Percentiles rank a stretch among this genome's conserved stretches.
phyloP scores from a whole-genome alignment of 2,797 vertebrate species.

The Aplochiton taeniatus region DNA sequence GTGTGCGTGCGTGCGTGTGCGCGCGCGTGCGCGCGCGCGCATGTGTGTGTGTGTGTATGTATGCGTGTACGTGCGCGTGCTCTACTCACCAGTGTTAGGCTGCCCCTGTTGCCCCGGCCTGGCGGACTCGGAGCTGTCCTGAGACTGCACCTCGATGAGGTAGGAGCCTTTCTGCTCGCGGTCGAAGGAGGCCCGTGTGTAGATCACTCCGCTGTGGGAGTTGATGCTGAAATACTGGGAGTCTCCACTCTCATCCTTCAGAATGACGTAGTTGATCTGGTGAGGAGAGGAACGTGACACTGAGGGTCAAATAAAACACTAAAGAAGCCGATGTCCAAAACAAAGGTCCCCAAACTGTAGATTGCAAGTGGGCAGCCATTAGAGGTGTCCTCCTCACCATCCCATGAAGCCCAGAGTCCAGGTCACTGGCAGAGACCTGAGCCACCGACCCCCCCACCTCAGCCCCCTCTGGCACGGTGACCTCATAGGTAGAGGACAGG shows the following conservation, averaged over 20 bases:
- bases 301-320: too few species aligned
- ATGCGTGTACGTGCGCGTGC: slow-evolving; percentile 9
- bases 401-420: slow-evolving; percentile 86
- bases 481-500: slow-evolving; percentile 85
- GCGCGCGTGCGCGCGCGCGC: background rate
- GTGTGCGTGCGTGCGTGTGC: slow-evolving; percentile 6
- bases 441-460: slow-evolving; percentile 78
- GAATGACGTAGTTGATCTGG: slow-evolving; percentile 77
- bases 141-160: slow-evolving; percentile 87
- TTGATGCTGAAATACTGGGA: slow-evolving; percentile 84
- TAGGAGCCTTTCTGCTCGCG: slow-evolving; percentile 89
- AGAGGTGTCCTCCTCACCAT: slow-evolving; percentile 81
- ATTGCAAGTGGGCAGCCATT: too few species aligned
- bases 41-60: slow-evolving; percentile 11
- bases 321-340: too few species aligned
- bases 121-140: slow-evolving; percentile 84
- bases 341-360: too few species aligned
- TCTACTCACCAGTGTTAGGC: slow-evolving; percentile 82
- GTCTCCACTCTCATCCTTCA: slow-evolving; percentile 84
- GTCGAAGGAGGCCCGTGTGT: slow-evolving; percentile 80
- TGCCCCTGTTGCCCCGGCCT: slow-evolving; percentile 81
- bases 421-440: slow-evolving; percentile 84
- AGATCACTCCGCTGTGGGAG: slow-evolving; percentile 75
- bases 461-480: slow-evolving; percentile 83
- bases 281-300: too few species aligned